These are phyloP conservation scores for Aphis craccivora DNA, from an alignment of 1,140 invertebrate species.

Conservation along the genomic window DNA sequence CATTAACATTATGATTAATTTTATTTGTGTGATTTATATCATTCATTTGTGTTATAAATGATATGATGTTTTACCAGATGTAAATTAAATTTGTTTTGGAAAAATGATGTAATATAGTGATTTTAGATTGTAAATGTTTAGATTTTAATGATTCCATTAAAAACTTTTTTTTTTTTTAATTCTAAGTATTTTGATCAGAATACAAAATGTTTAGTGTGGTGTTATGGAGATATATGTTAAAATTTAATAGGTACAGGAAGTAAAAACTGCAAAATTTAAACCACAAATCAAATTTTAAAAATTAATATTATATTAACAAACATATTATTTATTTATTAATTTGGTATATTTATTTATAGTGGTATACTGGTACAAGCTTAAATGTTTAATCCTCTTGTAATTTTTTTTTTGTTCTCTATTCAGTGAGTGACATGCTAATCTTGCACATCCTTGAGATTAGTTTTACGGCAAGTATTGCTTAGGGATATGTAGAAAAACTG, in stretches of 20 bases:
- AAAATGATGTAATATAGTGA: conserved; percentile 29
- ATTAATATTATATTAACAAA: too few species aligned
- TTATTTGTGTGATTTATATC: conserved; percentile 8
- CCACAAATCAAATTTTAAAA: not conserved
- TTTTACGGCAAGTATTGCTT: too few species aligned
- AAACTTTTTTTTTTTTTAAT: not conserved
- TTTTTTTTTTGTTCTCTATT: too few species aligned
- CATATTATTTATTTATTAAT: too few species aligned
- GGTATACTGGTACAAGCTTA: too few species aligned
- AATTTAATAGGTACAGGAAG: not conserved
- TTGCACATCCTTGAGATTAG: too few species aligned
- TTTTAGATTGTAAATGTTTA: conserved; percentile 6
- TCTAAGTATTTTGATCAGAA: not conserved
- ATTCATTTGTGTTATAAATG: conserved; percentile 37
- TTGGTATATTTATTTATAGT: too few species aligned
- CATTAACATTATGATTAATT: conserved; percentile 46
- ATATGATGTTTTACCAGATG: conserved; percentile 42
- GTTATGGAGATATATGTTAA: not conserved
- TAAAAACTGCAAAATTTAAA: not conserved
- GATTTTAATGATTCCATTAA: not conserved
- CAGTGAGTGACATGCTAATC: too few species aligned
- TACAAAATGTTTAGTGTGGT: not conserved
- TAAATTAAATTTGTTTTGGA: conserved; percentile 24
- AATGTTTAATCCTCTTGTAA: too few species aligned
- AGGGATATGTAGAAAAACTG: too few species aligned